Base-by-base conservation (phyloP, 2,797 vertebrate genomes). In the Poecilia picta region DNA sequence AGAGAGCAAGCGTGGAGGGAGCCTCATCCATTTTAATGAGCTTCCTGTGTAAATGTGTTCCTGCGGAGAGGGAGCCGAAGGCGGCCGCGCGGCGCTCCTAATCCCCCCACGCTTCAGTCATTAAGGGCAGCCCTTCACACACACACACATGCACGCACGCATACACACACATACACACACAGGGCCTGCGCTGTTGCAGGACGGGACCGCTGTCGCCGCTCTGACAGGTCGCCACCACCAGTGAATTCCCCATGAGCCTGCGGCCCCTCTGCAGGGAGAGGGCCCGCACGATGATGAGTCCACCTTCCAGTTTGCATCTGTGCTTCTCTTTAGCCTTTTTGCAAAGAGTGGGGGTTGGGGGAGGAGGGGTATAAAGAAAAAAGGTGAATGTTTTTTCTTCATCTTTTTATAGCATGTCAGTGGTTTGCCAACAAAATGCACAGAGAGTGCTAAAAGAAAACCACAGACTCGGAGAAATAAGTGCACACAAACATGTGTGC, bases 11-110 rank as follows among this genome's bases (percentile, higher is more conserved):
- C 87, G 89, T 82, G 93, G 91, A 93, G 93, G 93, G 92, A 96
- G 95, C 92, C 95, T 96, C 95, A 96, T 96, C 94, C 96, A 96
- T 96, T 96, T 96, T 96, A 96, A 96, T 96, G 95, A 95, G 95
- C 94, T 95, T 96, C 96, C 95, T 96, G 94, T 96, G 95, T 95
- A 95, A 96, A 95, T 95, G 95, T 95, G 94, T 95, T 95, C 94
- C 95, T 93, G 95, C 93, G 91, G 94, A 95, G 94, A 92, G 88
- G 91, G 92, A 96, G 95, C 94, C 92, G 93, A 95, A 94, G 94
- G 95, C 95, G 92, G 93, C 95, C 93, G 93, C 92, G 89, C 93
- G 90, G 94, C 92, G 91, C 93, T 94, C 93, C 94, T 96, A 96
- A 96, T 96, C 95, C 95, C 94, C 93, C 95, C 91, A 94, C 92